Evolutionary conservation across 2,113 vertebrate species (phyloP).

Genomic region (Tetrax tetrax): DNA sequence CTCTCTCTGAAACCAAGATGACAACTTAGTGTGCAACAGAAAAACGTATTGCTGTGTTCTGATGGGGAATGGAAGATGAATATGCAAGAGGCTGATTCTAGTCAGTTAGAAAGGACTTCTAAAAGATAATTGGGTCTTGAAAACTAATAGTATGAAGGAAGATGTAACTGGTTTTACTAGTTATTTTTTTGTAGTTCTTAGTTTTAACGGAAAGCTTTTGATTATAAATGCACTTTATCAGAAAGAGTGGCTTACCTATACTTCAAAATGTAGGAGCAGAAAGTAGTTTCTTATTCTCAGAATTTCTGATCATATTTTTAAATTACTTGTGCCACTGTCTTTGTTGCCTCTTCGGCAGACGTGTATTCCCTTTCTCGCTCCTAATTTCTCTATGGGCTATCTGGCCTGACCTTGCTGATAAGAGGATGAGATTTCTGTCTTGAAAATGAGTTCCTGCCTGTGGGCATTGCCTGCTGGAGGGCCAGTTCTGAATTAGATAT

Average conservation of each 20-base stretch:
- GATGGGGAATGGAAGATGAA: not conserved
- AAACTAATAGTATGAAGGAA: not conserved
- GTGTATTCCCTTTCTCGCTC: accelerated
- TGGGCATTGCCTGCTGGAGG: not conserved
- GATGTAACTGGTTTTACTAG: not conserved
- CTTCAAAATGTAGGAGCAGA: not conserved
- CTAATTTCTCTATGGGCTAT: too few relatives aligned
- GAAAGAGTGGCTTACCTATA: not conserved
- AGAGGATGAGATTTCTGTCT: not conserved
- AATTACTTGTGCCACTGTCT: not conserved
- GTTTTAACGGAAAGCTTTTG: not conserved
- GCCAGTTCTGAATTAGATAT: accelerated
- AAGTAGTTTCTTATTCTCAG: not conserved
- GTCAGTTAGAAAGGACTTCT: not conserved
- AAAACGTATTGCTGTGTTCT: not conserved
- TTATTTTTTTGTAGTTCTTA: not conserved
- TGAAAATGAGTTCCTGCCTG: not conserved
- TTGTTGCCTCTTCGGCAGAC: not conserved
- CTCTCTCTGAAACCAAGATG: not conserved
- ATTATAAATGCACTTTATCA: not conserved
- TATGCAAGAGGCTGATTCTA: not conserved
- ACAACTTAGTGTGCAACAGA: not conserved
- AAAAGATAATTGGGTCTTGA: not conserved
- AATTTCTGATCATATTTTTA: not conserved
- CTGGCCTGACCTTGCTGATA: not conserved